Conservation (phyloP, 2,113 vertebrate genomes). For the Hippolais icterina region DNA sequence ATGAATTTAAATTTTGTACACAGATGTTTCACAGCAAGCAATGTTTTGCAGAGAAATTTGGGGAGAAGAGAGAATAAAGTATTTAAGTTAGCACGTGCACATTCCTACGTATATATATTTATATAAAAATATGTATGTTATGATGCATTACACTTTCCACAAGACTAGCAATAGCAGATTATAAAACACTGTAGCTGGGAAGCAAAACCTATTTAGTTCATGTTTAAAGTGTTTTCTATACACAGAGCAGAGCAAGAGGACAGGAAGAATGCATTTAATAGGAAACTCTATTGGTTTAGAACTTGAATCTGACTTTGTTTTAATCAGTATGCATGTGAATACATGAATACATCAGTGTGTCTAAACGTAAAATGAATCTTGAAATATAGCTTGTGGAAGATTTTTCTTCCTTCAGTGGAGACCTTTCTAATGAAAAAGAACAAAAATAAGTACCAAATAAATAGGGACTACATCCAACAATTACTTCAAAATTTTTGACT, state of each 20-base stretch:
- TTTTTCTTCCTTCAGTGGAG: not conserved
- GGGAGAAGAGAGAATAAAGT: not conserved
- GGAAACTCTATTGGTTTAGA: not conserved
- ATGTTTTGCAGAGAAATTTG: not conserved
- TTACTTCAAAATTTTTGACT: not conserved
- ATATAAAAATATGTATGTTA: not conserved
- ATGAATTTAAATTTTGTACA: not conserved
- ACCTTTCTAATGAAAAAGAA: not conserved
- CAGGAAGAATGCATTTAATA: not conserved
- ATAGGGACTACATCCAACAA: not conserved
- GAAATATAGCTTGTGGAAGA: not conserved
- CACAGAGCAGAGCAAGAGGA: not conserved
- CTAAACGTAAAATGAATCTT: not conserved
- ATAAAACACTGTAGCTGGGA: not conserved
- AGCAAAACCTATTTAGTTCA: not conserved
- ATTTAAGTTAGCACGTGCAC: not conserved
- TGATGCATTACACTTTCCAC: not conserved
- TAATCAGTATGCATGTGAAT: not conserved
- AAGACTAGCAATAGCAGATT: not conserved
- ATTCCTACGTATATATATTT: rapidly evolving
- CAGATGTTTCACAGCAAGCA: not conserved
- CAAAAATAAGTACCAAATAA: not conserved
- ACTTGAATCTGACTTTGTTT: not conserved
- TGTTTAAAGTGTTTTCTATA: not conserved
- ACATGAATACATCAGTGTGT: not conserved